A percentile compares a stretch with the other conserved stretches of the same genome.
Conservation (phyloP, 2,797 vertebrate genomes). For the Pitangus sulphuratus region DNA sequence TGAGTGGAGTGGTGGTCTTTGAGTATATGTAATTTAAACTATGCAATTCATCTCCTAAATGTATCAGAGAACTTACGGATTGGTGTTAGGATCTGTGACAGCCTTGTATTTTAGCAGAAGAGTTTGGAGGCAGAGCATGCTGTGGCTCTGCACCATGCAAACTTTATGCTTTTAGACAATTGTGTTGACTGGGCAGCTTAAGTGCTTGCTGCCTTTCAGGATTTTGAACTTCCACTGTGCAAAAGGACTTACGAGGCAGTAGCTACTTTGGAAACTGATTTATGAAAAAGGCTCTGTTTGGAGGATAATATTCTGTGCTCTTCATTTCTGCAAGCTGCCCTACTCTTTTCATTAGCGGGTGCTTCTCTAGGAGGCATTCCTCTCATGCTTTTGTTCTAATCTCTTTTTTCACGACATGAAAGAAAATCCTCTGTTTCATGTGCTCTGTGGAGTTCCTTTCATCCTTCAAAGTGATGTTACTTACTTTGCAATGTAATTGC, state of each 20-base stretch:
- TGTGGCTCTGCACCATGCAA: neutral
- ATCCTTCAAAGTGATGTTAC: slow-evolving; percentile 10
- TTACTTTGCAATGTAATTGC: neutral
- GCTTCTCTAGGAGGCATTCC: neutral
- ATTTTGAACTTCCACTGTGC: neutral
- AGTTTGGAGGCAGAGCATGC: neutral
- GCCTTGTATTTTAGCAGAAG: neutral
- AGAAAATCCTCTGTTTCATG: neutral
- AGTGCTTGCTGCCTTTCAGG: neutral
- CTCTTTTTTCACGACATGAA: neutral
- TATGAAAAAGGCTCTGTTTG: neutral
- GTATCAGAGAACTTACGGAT: neutral
- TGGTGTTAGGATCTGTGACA: neutral
- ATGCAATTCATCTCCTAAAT: neutral
- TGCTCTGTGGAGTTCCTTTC: neutral
- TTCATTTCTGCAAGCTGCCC: neutral
- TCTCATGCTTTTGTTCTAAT: neutral
- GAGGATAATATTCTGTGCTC: neutral
- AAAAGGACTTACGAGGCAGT: neutral
- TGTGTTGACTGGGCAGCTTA: neutral
- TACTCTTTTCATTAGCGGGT: neutral
- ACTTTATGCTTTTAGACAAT: neutral
- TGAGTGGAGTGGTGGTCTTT: neutral
- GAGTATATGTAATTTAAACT: neutral
- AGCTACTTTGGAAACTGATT: neutral